These are phyloP conservation scores for Ptiloglossa arizonensis DNA, from an alignment of 1,140 invertebrate species.

Conservation along the genomic window DNA sequence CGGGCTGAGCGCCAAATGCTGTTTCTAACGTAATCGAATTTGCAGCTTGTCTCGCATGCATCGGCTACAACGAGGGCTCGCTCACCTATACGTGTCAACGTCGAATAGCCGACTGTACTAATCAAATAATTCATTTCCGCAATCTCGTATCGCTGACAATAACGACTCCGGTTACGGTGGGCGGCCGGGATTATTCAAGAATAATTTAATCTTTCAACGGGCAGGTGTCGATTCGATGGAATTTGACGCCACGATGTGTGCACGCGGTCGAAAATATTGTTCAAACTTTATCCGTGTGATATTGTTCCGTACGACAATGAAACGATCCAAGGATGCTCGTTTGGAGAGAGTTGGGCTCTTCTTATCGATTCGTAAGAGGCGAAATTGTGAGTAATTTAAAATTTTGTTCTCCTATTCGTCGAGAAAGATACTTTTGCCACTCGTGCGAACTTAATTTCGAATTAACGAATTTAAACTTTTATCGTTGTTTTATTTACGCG, in stretches of 20 bases:
- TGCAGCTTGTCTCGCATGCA: conserved; percentile 47
- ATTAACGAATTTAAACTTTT: too few species aligned
- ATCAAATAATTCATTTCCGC: conserved; percentile 52
- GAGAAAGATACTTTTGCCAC: too few species aligned
- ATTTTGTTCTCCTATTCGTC: too few species aligned
- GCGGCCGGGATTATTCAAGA: conserved; percentile 18
- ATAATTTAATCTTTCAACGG: conserved; percentile 23
- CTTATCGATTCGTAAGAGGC: too few species aligned
- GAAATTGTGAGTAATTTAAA: too few species aligned
- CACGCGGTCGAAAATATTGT: too few species aligned
- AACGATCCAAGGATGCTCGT: too few species aligned
- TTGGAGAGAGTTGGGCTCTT: too few species aligned
- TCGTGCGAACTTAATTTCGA: too few species aligned
- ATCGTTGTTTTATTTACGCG: too few species aligned
- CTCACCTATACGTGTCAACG: conserved; percentile 36
- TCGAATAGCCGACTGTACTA: conserved; percentile 38
- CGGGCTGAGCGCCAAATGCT: conserved; percentile 58
- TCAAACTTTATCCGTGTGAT: too few species aligned
- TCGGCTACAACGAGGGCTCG: background rate
- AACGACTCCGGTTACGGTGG: conserved; percentile 14
- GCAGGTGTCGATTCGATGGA: background rate
- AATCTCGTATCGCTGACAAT: conserved; percentile 40
- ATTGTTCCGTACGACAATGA: too few species aligned
- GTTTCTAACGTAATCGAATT: conserved; percentile 72
- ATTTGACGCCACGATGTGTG: background rate